Base-by-base conservation (phyloP, 2,888 invertebrate species). In the Caenorhabditis auriculariae region DNA sequence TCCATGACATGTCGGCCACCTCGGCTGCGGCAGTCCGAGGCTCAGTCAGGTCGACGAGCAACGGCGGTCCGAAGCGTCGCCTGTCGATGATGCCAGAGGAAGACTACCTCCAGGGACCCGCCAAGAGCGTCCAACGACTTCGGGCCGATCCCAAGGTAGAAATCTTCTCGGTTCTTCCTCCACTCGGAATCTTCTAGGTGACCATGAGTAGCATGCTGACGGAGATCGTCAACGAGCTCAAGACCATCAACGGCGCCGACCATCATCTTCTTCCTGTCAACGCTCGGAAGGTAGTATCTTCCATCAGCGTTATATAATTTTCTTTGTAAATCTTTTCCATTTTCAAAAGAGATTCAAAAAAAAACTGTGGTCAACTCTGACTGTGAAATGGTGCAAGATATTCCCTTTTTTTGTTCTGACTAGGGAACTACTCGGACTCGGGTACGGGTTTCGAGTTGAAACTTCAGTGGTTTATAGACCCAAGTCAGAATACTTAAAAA, bases 261-360 rank as follows among this genome's bases (percentile, higher is more conserved):
- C 91, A 91, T 0, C 96, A 98, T 84, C 85, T 93, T 72, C 89
- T 91, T 78, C 94, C 96, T 1, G 96, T 98, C 28, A 95, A 91
- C 84, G 88, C 89, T 12, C 95, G 94, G 85, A 50, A 60, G 54
- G 75, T 78, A 9, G 39, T 37, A 27, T n/a, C n/a, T n/a, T n/a
- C n/a, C n/a, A 17, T 21, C 7, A 15, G 12, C 6, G 3, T 9
- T 50, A 29, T 53, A 27, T 55, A 6, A 3, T n/a, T 12, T 17
- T 15, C 1, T 6, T n/a, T n/a, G n/a, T n/a, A n/a, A n/a, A n/a
- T n/a, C n/a, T n/a, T n/a, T n/a, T n/a, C n/a, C n/a, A n/a, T n/a
- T n/a, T n/a, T n/a, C n/a, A n/a, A n/a, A n/a, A n/a, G n/a, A n/a
- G n/a, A n/a, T n/a, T n/a, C n/a, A n/a, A n/a, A n/a, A n/a, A n/a